Evolutionary conservation across 2,797 vertebrate species (phyloP), one percentile per base, ranked within the genome.

Genomic region (Huso huso): DNA sequence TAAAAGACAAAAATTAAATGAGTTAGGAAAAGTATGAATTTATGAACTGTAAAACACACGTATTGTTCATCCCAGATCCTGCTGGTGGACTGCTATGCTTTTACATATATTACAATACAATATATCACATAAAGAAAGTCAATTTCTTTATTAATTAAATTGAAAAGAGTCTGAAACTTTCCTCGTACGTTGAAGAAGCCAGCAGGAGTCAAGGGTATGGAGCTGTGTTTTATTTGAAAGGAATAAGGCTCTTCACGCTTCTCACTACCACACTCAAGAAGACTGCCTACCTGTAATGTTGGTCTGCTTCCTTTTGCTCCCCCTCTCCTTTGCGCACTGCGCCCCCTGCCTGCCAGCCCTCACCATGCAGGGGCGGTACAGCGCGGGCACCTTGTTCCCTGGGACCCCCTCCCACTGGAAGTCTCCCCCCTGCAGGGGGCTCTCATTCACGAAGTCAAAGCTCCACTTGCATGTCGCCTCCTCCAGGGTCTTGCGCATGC

Each of bases 401-500:
- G 82, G 68, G 66, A 97, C 60, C 0, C 75, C 80, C 81, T 94
- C 94, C 95, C 96, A 98, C 73, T 84, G 77, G 68, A 91, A 93
- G 0, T 78, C 48, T 4, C 92, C 87, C 63, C 87, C 89, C 62
- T 89, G 85, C 76, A 97, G 73, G 0, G 96, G 96, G 0, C 84
- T 89, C 62, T 95, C 90, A 0, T 74, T 85, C 71, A 79, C 61
- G 49, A 98, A 98, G 84, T 98, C 84, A 23, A 94, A 98, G 78
- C 92, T 89, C 96, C 95, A 98, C n/a, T 90, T 92, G 0, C 48
- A 74, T 0, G 83, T 82, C 1, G 93, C 91, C 11, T 94, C 93
- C 48, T 93, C 85, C 68, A 91, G 78, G 10, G 92, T 87, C 6
- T 76, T 76, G 5, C 23, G 79, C 72, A 96, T 67, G 3, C 85